These are phyloP conservation scores for Petrocephalus zakoni DNA, from an alignment of 2,113 vertebrate species.

Conservation along the genomic window DNA sequence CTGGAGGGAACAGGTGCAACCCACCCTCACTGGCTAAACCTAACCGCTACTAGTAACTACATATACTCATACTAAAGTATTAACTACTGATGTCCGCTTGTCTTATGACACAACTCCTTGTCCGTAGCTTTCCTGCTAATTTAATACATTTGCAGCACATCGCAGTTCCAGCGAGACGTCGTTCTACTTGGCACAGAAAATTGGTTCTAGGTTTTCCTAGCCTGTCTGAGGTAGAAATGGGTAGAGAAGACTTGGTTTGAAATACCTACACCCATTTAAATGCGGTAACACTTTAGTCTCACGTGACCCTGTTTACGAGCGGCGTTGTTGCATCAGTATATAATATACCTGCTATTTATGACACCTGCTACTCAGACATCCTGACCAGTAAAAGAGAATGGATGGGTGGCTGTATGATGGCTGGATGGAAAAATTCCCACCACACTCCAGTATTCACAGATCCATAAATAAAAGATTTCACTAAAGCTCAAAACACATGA, in stretches of 20 bases:
- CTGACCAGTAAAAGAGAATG: neutral
- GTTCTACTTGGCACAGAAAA: neutral
- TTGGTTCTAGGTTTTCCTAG: neutral
- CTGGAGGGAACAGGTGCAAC: neutral
- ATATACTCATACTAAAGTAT: neutral
- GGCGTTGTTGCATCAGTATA: neutral
- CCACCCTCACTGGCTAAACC: neutral
- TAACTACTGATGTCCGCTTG: neutral
- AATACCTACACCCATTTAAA: neutral
- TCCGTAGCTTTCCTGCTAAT: neutral
- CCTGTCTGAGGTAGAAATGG: neutral
- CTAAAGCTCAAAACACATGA: neutral
- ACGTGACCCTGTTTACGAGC: neutral
- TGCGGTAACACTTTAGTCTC: neutral
- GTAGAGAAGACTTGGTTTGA: neutral
- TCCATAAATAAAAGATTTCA: neutral
- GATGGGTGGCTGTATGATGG: neutral
- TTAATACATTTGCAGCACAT: neutral
- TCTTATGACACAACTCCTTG: neutral
- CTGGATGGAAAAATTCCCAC: neutral
- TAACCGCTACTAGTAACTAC: neutral
- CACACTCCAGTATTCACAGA: neutral
- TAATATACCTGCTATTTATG: neutral
- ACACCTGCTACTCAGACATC: neutral
- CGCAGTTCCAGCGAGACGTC: neutral